A percentile compares a stretch with the other conserved stretches of the same genome.
phyloP scores from a whole-genome alignment of 2,797 vertebrate genomes.

The Syndactyla subalaris region DNA sequence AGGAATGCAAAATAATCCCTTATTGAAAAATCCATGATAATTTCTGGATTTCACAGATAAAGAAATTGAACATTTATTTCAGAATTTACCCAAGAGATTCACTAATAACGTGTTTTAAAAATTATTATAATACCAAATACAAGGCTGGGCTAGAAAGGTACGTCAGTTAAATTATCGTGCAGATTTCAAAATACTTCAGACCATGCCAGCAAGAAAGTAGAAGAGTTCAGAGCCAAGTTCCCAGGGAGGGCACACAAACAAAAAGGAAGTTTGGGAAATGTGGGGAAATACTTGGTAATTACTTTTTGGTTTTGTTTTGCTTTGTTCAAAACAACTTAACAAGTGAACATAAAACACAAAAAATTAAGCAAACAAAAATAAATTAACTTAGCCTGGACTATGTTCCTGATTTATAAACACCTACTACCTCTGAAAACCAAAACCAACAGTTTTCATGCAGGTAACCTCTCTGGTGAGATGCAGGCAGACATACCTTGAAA shows the following conservation, averaged over 20 bases:
- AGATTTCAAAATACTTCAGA: slow-evolving; percentile 16
- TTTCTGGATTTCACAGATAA: background rate
- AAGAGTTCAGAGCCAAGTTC: slow-evolving; percentile 12
- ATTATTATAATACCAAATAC: background rate
- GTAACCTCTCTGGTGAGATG: background rate
- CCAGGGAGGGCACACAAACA: slow-evolving; percentile 7
- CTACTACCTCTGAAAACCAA: background rate
- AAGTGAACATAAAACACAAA: background rate
- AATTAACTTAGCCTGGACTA: background rate
- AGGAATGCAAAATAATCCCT: background rate
- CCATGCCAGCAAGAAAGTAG: background rate
- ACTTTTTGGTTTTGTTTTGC: background rate
- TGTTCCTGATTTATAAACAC: background rate
- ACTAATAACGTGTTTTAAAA: background rate
- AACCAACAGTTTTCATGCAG: background rate
- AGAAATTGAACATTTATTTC: background rate
- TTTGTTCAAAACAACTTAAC: background rate
- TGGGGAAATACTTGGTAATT: slow-evolving; percentile 20
- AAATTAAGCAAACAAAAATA: background rate
- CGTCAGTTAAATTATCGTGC: background rate
- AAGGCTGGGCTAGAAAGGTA: background rate
- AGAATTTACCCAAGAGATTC: background rate
- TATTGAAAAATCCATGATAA: background rate
- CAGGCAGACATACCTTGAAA: background rate
- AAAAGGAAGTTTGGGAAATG: slow-evolving; percentile 34